A percentile compares a stretch with the other conserved stretches of the same genome.
Conservation (phyloP, 1,140 invertebrate genomes). For the Halictus rubicundus region DNA sequence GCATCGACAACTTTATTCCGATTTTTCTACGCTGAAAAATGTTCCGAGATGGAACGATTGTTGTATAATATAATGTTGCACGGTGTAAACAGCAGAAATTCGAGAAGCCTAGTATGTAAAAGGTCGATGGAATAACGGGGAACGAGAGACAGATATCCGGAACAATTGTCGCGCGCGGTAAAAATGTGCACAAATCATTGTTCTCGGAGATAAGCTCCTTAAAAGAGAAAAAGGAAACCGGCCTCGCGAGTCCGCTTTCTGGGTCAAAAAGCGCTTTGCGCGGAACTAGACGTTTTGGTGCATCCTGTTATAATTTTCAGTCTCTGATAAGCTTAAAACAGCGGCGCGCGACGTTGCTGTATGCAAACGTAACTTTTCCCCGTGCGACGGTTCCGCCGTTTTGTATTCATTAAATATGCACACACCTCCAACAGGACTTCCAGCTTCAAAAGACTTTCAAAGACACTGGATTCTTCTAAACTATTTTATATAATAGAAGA, state of each 20-base stretch:
- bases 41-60: no score
- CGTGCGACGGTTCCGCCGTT: neutral
- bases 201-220: slow-evolving; percentile 15
- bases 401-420: neutral
- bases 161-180: neutral
- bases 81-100: neutral
- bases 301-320: slow-evolving; percentile 45
- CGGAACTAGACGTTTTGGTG: slow-evolving; percentile 23
- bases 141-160: neutral
- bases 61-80: no score
- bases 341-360: neutral
- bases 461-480: no score
- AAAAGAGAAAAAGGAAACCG: slow-evolving; percentile 6
- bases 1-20: no score
- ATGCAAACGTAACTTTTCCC: slow-evolving; percentile 12
- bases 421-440: neutral
- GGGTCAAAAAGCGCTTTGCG: slow-evolving; percentile 7
- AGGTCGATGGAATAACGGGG: neutral
- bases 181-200: slow-evolving; percentile 1
- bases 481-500: no score
- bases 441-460: neutral
- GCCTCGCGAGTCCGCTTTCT: slow-evolving; percentile 12
- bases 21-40: no score
- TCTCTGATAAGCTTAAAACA: slow-evolving; percentile 41
- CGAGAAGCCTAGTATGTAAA: neutral